Evolutionary conservation across 64 coral and sea anemone genomes (phyloP), one percentile per base, ranked within the genome.

Genomic region (Dendronephthya gigantea): DNA sequence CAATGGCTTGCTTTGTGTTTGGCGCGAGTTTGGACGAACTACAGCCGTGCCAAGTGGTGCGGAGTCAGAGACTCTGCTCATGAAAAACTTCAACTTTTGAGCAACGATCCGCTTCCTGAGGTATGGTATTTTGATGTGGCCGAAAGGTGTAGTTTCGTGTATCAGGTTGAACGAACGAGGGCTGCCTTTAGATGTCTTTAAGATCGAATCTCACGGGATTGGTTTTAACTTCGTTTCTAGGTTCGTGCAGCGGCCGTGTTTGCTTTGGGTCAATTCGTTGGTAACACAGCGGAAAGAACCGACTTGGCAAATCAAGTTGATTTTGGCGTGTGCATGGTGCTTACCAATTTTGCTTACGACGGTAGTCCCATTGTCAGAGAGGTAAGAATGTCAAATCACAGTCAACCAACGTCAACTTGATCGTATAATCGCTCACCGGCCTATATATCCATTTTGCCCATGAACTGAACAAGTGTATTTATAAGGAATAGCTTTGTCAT

Each of bases 231-330:
- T n/a, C n/a, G n/a, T n/a, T n/a, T n/a, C 11, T 11, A 45, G 94
- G 94, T 97, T 15, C 91, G 94, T 13, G 94, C 94, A 70, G 94
- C 94, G 32, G 89, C 94, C 37, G 94, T 97, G 83, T 97, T 91
- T 91, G 94, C 94, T 43, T 75, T 93, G 29, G 95, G 95, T 81
- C 91, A 76, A 23, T 98, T 98, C 30, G 91, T 93, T 74, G 84
- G 89, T 7, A 98, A 98, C 69, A 93, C 92, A 25, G 95, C 92
- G 3, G 95, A 98, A 58, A 91, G 95, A 86, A 93, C 91, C 23
- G 95, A 98, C 66, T 92, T 93, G 6, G 95, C 95, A 23, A 98
- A 98, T 56, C 92, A 98, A 87, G 91, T 98, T 86, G 95, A 98
- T 86, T 98, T 93, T 93, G 95, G 95, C 56, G 95, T 98, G 35